Conservation (phyloP, 2,113 vertebrate genomes). For the Rhabdomys dilectus region DNA sequence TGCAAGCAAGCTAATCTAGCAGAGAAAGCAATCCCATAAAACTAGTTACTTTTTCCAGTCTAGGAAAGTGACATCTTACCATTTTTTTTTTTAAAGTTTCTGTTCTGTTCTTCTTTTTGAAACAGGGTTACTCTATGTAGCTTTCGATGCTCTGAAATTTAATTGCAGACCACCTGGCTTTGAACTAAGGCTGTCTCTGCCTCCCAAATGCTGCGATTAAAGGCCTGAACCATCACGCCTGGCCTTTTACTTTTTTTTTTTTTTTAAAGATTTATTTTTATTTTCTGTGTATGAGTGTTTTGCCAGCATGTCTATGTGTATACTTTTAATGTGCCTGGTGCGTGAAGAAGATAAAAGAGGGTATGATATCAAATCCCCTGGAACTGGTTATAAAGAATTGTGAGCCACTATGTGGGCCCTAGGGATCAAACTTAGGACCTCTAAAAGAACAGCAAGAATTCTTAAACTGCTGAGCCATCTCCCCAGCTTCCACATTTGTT, state of each 20-base stretch:
- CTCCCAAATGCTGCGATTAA: background rate
- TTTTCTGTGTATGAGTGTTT: background rate
- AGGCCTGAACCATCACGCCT: no score
- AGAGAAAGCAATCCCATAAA: background rate
- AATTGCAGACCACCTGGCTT: background rate
- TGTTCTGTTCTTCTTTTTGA: no score
- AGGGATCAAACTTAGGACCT: background rate
- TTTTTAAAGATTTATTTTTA: background rate
- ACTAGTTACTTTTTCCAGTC: background rate
- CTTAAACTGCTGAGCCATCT: background rate
- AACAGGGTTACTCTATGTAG: no score
- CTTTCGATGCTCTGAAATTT: no score
- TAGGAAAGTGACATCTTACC: background rate
- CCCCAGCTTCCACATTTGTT: background rate
- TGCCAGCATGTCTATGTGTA: background rate
- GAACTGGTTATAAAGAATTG: no score
- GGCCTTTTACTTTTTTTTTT: no score
- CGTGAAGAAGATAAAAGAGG: background rate
- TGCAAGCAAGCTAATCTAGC: background rate
- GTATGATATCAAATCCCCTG: background rate
- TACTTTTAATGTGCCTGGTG: background rate
- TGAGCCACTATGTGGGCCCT: no score
- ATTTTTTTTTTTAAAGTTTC: background rate
- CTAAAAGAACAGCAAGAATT: background rate
- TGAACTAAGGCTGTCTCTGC: background rate